Percentiles rank a stretch among this genome's conserved stretches.
Evolutionary conservation across 2,888 invertebrate species (phyloP).

Genomic region (Temnothorax unifasciatus): DNA sequence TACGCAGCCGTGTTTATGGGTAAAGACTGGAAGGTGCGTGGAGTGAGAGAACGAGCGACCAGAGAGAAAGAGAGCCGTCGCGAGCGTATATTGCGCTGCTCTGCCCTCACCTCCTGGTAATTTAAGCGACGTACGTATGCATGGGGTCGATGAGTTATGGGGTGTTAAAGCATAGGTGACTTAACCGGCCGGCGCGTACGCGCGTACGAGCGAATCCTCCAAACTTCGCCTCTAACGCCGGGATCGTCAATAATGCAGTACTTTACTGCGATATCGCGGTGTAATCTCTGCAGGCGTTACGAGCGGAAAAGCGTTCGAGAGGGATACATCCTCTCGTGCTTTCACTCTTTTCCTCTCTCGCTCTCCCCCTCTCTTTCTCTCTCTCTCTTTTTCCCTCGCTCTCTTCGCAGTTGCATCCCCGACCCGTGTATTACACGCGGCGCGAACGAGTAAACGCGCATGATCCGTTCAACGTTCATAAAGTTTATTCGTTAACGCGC

Average conservation of each 20-base stretch:
- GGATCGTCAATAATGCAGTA: slow-evolving; percentile 58
- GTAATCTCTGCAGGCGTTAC: slow-evolving; percentile 44
- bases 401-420: neutral
- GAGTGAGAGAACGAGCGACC: slow-evolving; percentile 7
- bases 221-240: slow-evolving; percentile 50
- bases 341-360: slow-evolving; percentile 1
- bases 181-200: slow-evolving; percentile 70
- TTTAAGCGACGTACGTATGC: slow-evolving; percentile 66
- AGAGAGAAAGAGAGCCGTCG: slow-evolving; percentile 24
- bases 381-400: neutral
- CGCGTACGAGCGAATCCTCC: slow-evolving; percentile 51
- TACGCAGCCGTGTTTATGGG: slow-evolving; percentile 61
- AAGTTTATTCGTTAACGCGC: slow-evolving; percentile 58
- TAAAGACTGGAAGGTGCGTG: slow-evolving; percentile 50
- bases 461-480: slow-evolving; percentile 44
- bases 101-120: slow-evolving; percentile 65
- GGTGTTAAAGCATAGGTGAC: slow-evolving; percentile 81
- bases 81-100: slow-evolving; percentile 36
- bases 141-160: slow-evolving; percentile 80
- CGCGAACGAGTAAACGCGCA: slow-evolving; percentile 35
- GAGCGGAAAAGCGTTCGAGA: slow-evolving; percentile 29
- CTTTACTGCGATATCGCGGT: slow-evolving; percentile 51
- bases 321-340: slow-evolving; percentile 36
- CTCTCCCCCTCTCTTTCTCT: too few species aligned
- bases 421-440: slow-evolving; percentile 18